A percentile compares a stretch with the other conserved stretches of the same genome.
These are phyloP conservation scores for Aurelia aurita complex sp. Pacific DNA, from an alignment of 30 jellyfish, hydroid and myxozoan genomes.

Conservation along the genomic window DNA sequence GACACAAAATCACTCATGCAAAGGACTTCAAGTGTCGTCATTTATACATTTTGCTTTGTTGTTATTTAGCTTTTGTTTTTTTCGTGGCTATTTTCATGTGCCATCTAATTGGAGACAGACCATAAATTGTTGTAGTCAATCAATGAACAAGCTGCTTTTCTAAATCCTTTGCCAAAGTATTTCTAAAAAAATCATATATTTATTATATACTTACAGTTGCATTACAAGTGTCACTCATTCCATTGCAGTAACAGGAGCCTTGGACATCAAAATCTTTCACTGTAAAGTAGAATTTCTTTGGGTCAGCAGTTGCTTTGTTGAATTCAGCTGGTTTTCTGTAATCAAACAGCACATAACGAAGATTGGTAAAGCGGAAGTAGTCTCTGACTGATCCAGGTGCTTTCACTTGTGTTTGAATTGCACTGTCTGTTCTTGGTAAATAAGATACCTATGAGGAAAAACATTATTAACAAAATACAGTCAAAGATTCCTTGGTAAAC, in stretches of 20 bases:
- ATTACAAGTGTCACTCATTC: constrained; percentile 88
- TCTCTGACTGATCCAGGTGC: constrained; percentile 76
- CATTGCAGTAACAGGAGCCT: constrained; percentile 95
- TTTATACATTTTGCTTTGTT: too few species aligned
- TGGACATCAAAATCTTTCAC: constrained; percentile 88
- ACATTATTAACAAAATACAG: background rate
- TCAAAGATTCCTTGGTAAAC: too few species aligned
- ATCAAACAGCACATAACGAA: constrained; percentile 56
- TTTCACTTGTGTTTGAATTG: constrained; percentile 61
- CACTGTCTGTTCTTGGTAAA: constrained; percentile 86
- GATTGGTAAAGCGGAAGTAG: constrained; percentile 76
- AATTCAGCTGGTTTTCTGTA: constrained; percentile 87
- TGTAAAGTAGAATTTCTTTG: constrained; percentile 81
- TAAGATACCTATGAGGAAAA: constrained; percentile 70
- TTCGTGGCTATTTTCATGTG: too few species aligned
- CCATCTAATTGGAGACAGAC: too few species aligned
- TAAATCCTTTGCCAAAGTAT: too few species aligned
- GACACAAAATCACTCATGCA: too few species aligned
- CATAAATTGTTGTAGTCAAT: too few species aligned
- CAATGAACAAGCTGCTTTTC: too few species aligned
- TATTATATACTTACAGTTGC: constrained; percentile 50
- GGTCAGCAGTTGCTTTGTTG: constrained; percentile 71
- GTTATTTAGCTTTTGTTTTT: too few species aligned
- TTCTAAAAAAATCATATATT: background rate
- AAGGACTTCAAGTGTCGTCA: too few species aligned